Evolutionary conservation across 2,113 vertebrate species (phyloP).

Genomic region (Sceloporus undulatus): DNA sequence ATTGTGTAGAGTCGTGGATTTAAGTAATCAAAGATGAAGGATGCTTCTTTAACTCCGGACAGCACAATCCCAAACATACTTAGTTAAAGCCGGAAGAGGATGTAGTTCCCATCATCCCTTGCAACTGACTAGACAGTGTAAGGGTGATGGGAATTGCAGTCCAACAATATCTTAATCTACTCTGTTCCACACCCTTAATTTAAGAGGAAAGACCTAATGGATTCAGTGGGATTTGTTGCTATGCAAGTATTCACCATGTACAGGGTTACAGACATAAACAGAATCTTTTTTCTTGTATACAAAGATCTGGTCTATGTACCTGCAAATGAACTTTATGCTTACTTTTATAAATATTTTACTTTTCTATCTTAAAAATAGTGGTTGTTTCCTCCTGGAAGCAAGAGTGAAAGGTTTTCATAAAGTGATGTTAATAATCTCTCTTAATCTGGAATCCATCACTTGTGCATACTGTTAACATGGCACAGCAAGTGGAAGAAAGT

Average conservation of each 20-base stretch:
- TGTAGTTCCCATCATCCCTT: neutral
- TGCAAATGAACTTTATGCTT: neutral
- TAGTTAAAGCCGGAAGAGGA: neutral
- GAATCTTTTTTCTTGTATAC: neutral
- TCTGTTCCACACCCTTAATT: neutral
- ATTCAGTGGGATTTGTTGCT: neutral
- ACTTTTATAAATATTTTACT: conserved; percentile 21
- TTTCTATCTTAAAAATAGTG: conserved; percentile 11
- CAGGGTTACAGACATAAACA: neutral
- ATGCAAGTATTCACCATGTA: neutral
- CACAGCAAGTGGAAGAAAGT: neutral
- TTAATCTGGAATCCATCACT: conserved; percentile 3
- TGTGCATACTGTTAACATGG: neutral
- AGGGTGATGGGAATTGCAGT: neutral
- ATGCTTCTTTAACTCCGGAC: neutral
- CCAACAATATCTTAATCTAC: neutral
- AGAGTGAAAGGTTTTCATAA: neutral
- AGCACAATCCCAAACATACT: neutral
- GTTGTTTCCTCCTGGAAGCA: neutral
- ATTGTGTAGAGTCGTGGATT: neutral
- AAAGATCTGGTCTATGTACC: conserved; percentile 14
- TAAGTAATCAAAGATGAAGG: neutral
- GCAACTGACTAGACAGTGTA: neutral
- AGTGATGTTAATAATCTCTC: neutral
- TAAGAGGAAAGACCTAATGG: neutral